phyloP scores from a whole-genome alignment of 1,140 invertebrate species.

The Philotrypesis tridentata region DNA sequence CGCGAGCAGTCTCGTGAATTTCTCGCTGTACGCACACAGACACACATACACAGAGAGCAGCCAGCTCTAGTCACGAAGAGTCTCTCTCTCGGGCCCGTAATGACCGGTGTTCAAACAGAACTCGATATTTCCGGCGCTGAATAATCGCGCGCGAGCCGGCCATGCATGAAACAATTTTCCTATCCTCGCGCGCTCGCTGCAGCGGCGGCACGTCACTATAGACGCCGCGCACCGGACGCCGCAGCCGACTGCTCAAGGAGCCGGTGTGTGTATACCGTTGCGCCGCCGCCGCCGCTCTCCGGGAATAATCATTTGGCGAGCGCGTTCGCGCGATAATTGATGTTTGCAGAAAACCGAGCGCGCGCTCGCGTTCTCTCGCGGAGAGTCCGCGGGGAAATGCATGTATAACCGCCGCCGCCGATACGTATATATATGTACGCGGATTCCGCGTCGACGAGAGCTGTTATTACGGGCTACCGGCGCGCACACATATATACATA shows the following conservation, averaged over 20 bases:
- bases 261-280: too few relatives aligned
- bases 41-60: slow-evolving; percentile 30
- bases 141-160: slow-evolving; percentile 46
- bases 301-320: not conserved
- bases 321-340: not conserved
- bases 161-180: slow-evolving; percentile 53
- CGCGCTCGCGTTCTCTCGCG: too few relatives aligned
- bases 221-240: not conserved
- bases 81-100: slow-evolving; percentile 28
- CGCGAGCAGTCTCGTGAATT: not conserved
- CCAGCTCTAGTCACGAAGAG: slow-evolving; percentile 40
- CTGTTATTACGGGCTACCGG: not conserved
- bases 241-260: not conserved
- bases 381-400: not conserved
- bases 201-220: too few relatives aligned
- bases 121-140: slow-evolving; percentile 58
- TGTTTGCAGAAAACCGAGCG: not conserved
- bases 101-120: slow-evolving; percentile 52
- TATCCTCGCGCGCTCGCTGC: slow-evolving; percentile 53
- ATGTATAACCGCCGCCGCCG: too few relatives aligned
- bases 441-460: not conserved
- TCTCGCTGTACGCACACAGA: too few relatives aligned
- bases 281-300: not conserved
- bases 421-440: too few relatives aligned
- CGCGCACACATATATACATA: too few relatives aligned